A percentile compares a stretch with the other conserved stretches of the same genome.
phyloP scores from a whole-genome alignment of 2,113 vertebrate species.

The Indri indri region DNA sequence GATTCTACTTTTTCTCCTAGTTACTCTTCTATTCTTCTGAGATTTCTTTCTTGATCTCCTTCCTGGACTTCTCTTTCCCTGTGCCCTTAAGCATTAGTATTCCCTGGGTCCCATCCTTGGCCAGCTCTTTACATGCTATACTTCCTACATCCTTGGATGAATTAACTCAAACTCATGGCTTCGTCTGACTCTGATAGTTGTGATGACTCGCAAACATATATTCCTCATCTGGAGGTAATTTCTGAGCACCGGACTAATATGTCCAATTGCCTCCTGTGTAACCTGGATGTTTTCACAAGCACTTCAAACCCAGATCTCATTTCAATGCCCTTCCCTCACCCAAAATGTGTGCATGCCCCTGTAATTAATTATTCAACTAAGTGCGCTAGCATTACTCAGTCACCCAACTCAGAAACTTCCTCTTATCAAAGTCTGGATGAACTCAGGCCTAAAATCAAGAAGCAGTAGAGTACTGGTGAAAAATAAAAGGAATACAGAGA shows the following conservation, averaged over 20 bases:
- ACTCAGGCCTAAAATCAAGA: background rate
- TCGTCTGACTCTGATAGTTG: background rate
- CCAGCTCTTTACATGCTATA: background rate
- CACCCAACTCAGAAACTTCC: background rate
- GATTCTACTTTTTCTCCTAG: background rate
- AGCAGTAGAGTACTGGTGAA: background rate
- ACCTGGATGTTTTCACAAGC: background rate
- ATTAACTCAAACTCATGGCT: background rate
- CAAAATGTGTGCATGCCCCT: background rate
- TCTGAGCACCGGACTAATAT: background rate
- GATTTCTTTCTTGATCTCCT: background rate
- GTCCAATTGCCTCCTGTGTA: background rate
- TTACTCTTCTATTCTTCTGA: background rate
- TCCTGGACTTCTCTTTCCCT: background rate
- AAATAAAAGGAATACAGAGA: background rate
- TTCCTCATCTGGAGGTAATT: background rate
- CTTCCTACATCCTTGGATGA: background rate
- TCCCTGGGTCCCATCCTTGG: background rate
- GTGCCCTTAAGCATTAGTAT: background rate
- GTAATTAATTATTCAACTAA: background rate
- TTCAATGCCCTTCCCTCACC: background rate
- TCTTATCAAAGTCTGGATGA: background rate
- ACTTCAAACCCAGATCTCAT: background rate
- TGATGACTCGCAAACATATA: background rate
- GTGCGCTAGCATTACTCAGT: background rate